Base-by-base conservation (phyloP, 1,140 invertebrate genomes). In the Riptortus pedestris region DNA sequence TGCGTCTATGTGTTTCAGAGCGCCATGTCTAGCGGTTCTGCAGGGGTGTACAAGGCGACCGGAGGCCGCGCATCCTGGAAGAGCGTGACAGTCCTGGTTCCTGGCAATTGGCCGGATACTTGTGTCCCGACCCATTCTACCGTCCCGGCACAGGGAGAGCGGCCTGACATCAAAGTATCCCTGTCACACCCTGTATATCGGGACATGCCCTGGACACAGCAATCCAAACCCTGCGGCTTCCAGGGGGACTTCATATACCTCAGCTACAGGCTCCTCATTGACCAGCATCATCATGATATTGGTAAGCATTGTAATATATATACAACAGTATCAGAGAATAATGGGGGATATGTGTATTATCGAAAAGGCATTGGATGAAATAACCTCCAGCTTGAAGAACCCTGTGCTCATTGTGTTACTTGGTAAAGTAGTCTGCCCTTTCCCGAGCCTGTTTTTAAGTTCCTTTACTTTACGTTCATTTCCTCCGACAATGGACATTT, bases 221-320 rank as follows among this genome's bases (percentile, higher is more conserved):
- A 84, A 71, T 78, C 79, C 9, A 67, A 74, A 9, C 78, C 79
- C 0, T 84, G 83, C 66, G 81, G 80, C 4, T 72, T 77, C 65
- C 73, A 73, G 2, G 83, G 82, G 1, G 80, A 83, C 71, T 80
- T 81, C 67, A 79, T 84, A 16, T 80, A 78, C 67, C 55, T 83
- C 3, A 76, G 77, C 58, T 77, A 77, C 63, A 66, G 69, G 33
- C 22, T 69, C 68, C 65, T 73, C 67, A 51, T 68, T 28, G 51
- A 73, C 47, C 45, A 73, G 51, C 66, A 59, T 24, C 71, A 73
- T 60, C 67, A 68, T n/a, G 72, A 73, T 62, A 66, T 78, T 29
- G 71, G 74, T 71, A 70, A 70, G 67, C 67, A 31, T 29, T 33
- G 51, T 62, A 47, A 43, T 7, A 9, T 9, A 43, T 43, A 43